Conservation (phyloP, 1,140 invertebrate genomes). For the Polyergus mexicanus region DNA sequence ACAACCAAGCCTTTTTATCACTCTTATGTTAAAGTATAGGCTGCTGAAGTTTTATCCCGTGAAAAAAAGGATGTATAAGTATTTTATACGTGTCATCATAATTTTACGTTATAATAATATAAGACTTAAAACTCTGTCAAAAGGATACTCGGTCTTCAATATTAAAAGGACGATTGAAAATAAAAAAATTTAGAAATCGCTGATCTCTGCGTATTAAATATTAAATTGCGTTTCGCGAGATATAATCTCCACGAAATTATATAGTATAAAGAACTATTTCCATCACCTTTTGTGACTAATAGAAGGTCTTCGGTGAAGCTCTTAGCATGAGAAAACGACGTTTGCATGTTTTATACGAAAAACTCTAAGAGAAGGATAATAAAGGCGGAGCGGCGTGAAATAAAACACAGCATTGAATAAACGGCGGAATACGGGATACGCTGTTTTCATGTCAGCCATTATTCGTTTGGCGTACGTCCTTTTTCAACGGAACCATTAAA, state of each 20-base stretch:
- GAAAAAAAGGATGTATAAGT: neutral
- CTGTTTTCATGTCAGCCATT: slow-evolving; percentile 51
- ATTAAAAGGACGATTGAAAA: neutral
- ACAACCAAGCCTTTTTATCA: neutral
- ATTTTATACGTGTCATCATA: neutral
- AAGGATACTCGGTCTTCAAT: neutral
- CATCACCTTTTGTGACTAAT: slow-evolving; percentile 13
- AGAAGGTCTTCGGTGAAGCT: slow-evolving; percentile 13
- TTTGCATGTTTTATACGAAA: slow-evolving; percentile 43
- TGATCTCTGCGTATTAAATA: neutral
- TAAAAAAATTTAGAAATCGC: neutral
- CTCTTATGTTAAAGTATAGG: neutral
- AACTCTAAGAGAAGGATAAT: slow-evolving; percentile 42
- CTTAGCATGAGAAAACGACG: slow-evolving; percentile 1
- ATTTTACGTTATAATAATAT: neutral
- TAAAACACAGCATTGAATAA: slow-evolving; percentile 58
- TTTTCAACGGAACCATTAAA: slow-evolving; percentile 54
- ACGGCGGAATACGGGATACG: slow-evolving; percentile 52
- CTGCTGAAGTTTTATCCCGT: neutral
- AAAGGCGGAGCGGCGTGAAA: slow-evolving; percentile 38
- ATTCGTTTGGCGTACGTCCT: slow-evolving; percentile 32
- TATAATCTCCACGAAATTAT: slow-evolving; percentile 21
- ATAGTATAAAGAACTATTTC: slow-evolving; percentile 10
- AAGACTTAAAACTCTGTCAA: neutral
- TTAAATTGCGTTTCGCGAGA: neutral